phyloP scores from a whole-genome alignment of 1,140 invertebrate species.

The Cydia amplana region DNA sequence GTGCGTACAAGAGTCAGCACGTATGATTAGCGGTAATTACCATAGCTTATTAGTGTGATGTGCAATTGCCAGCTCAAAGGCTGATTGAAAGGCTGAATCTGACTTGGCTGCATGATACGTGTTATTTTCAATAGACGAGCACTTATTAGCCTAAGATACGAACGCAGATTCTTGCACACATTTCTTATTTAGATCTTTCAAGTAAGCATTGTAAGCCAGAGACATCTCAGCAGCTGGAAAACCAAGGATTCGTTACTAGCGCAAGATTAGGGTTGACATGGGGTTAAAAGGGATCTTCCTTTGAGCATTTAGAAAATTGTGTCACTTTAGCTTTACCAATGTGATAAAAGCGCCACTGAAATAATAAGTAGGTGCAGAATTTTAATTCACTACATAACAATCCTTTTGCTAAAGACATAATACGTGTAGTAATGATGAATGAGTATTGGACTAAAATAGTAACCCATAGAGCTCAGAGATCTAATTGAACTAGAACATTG shows the following conservation, averaged over 20 bases:
- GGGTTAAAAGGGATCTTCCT: too few relatives aligned
- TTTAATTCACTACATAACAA: too few relatives aligned
- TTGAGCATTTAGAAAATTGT: too few relatives aligned
- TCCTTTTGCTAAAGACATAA: not conserved
- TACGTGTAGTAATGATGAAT: not conserved
- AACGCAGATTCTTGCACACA: not conserved
- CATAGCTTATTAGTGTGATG: constrained; percentile 12
- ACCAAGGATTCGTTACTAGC: too few relatives aligned
- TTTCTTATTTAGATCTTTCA: not conserved
- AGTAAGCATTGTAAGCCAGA: too few relatives aligned
- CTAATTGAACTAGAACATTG: constrained; percentile 3
- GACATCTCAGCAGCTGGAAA: too few relatives aligned
- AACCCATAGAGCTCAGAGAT: not conserved
- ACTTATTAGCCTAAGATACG: not conserved
- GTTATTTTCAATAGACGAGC: not conserved
- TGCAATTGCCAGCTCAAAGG: constrained; percentile 23
- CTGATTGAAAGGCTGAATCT: constrained; percentile 1
- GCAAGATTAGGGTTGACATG: too few relatives aligned
- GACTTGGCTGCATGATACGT: not conserved
- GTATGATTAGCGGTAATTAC: constrained; percentile 18
- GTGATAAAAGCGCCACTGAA: too few relatives aligned
- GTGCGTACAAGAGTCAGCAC: not conserved
- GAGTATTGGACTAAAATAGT: not conserved
- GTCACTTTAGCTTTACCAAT: too few relatives aligned
- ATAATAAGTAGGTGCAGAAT: too few relatives aligned